Conservation (phyloP, 2,113 vertebrate genomes). For the Oreocharis arfaki region DNA sequence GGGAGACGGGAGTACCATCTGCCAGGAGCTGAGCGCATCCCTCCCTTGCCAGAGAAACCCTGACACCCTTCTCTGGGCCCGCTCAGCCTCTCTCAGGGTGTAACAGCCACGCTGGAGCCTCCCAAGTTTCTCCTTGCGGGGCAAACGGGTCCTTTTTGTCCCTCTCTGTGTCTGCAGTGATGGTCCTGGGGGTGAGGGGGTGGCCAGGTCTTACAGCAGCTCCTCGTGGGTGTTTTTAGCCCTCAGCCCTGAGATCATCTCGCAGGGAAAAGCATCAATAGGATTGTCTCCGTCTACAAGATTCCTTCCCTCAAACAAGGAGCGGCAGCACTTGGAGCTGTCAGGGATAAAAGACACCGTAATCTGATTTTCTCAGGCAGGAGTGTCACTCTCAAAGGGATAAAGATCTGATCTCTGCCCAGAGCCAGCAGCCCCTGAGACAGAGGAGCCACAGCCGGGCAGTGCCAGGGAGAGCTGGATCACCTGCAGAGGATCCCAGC, state of each 20-base stretch:
- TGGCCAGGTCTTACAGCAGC: not conserved
- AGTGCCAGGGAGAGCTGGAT: not conserved
- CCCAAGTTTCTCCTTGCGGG: not conserved
- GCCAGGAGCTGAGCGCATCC: not conserved
- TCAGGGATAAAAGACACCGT: not conserved
- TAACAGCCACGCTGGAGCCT: not conserved
- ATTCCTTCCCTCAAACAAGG: not conserved
- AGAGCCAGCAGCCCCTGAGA: not conserved
- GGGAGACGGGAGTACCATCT: conserved; percentile 33
- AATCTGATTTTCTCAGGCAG: not conserved
- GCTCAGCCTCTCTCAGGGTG: not conserved
- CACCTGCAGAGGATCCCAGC: not conserved
- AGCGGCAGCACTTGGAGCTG: not conserved
- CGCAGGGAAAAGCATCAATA: not conserved
- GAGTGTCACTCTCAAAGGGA: not conserved
- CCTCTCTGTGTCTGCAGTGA: fast-evolving
- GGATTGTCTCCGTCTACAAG: not conserved
- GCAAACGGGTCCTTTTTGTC: not conserved
- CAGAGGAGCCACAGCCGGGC: not conserved
- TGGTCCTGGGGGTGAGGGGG: not conserved
- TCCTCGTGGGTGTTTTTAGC: not conserved
- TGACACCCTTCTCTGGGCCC: not conserved
- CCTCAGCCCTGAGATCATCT: not conserved
- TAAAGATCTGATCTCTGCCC: not conserved
- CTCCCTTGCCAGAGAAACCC: conserved; percentile 8